Evolutionary conservation across 2,797 vertebrate genomes (phyloP), one percentile per base, ranked within the genome.

Genomic region (Phalanger gymnotis): DNA sequence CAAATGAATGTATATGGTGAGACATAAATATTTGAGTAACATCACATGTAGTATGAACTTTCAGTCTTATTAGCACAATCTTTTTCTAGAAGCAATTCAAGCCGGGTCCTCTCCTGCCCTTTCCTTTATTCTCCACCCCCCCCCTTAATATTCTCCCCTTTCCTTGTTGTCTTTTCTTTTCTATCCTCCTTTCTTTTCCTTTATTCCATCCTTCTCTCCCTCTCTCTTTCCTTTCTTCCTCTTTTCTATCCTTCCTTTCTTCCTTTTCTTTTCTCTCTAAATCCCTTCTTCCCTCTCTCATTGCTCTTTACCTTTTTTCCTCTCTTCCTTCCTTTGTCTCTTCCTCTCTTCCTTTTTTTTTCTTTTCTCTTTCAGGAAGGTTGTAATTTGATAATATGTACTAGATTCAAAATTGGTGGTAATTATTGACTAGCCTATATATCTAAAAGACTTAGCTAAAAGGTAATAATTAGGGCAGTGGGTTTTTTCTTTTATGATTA

Each of bases 351-450:
- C 19, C 22, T 25, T 13, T 25, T 73, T 25, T 73, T 81, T 66
- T 66, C 34, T 66, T 25, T 81, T 87, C 40, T 87, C 3, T 51
- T 51, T 4, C 10, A 94, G 5, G 90, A 94, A 6, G 81, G 66
- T 58, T 93, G 91, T n/a, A 94, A 73, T 94, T 92, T 93, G 53
- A 94, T 52, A n/a, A 1, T 94, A 92, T 91, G 57, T 13, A 92
- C 11, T 92, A 56, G 52, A 55, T 47, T 92, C 12, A 93, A 81
- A 93, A 96, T 97, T 96, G 87, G 53, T 95, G 25, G 58, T 27
- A 91, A 90, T 93, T 96, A 97, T 56, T 96, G 93, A 97, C 95
- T 5, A 95, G 40, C 66, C 61, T 90, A 5, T 94, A 10, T 94
- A 57, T 95, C 34, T 97, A 47, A 93, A 56, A 94, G 54, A 0